Base-by-base conservation (phyloP, 2,113 vertebrate species). In the Stigmatopora argus region DNA sequence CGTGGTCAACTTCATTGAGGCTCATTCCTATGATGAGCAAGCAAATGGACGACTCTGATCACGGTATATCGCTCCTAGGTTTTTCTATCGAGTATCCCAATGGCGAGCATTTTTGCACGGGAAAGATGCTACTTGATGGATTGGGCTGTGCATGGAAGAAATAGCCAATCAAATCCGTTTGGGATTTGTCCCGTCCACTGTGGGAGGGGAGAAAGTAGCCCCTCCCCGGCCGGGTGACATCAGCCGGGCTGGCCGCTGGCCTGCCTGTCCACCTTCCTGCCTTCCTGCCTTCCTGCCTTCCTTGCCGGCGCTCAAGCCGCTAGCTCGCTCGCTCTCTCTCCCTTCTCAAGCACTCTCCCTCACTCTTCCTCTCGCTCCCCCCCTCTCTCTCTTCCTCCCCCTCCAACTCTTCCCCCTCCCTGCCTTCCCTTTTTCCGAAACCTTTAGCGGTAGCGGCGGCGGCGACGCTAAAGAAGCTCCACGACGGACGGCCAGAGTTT, bases 211-310 rank as follows among this genome's bases (percentile, higher is more conserved):
- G 38, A 10, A 41, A 10, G 38, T 1, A 61, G 79, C 82, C 66
- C 78, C 84, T 73, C 84, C 84, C 82, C 56, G 35, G 48, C 67
- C 71, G 63, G 58, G 67, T 86, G 86, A 88, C 86, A 75, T 86
- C 84, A 88, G 75, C 66, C 73, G 64, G 67, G 74, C 73, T 66
- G 21, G 69, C 73, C 38, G 19, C 73, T 77, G 49, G 73, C 69
- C 77, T 80, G 73, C 67, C 79, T 79, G 73, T 71, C 60, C 60
- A 3, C 26, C 3, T 31, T 1, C 3, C 26, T 31, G 26, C 26
- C 26, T 31, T 31, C 26, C 26, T 2, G 26, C 26, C 3, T 31
- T 1, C 3, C 26, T 31, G 26, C 26, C 26, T 31, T 31, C 26
- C 26, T 2, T 31, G 26, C 11, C 65, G 10, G 19, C 2, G 52